Evolutionary conservation across 2,113 vertebrate genomes (phyloP), one percentile per base, ranked within the genome.

Genomic region (Dicrurus megarhynchus): DNA sequence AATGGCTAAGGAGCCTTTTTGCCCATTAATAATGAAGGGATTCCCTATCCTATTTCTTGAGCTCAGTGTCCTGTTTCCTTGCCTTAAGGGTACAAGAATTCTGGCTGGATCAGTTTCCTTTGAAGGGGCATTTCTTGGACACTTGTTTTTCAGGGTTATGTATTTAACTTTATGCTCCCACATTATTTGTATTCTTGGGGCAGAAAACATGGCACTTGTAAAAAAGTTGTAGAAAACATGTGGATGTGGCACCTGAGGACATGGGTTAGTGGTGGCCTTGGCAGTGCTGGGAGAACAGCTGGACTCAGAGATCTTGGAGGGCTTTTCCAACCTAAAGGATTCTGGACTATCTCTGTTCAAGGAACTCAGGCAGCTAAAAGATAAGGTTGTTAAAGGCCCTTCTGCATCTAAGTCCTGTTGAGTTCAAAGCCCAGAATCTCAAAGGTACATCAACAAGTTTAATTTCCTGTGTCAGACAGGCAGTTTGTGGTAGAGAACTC

Each of bases 11-110:
- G 67, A 91, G 88, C 84, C 78, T 94, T 82, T 90, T 7, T 78
- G 86, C 86, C 88, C 97, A 98, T 98, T 95, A 99, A 98, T 98
- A 98, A 98, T 98, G 97, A 89, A 99, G 85, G 70, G 70, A 74
- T 28, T 84, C 79, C 96, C 97, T 97, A 97, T 98, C 97, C 95
- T 93, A 90, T 93, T 91, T 75, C 78, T 74, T 23, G 44, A 60
- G 78, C 89, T 90, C 71, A 22, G 88, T 44, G 80, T 90, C 80
- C 90, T 35, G n/a, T 77, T 95, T 30, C 93, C 82, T 57, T n/a
- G 65, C 9, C 8, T 86, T 74, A 83, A 76, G 85, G 91, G 81
- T 79, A 78, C 55, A 76, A 90, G 93, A 56, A 81, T 85, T 89
- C 84, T 57, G 77, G 57, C 16, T 90, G 57, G 78, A 86, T 69